phyloP scores from a whole-genome alignment of 2,113 vertebrate genomes.

The Bubo scandiacus region DNA sequence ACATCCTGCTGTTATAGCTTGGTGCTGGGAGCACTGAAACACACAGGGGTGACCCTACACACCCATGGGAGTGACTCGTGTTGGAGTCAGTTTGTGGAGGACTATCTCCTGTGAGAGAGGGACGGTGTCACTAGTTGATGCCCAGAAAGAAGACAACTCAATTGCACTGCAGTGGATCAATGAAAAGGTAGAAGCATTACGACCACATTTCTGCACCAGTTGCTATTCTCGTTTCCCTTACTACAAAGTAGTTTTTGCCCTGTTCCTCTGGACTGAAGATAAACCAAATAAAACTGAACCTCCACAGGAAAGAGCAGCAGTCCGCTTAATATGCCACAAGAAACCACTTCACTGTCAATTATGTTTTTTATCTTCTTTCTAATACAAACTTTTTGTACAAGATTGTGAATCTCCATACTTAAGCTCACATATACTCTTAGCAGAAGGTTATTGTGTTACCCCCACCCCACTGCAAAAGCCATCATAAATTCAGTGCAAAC shows the following conservation, averaged over 20 bases:
- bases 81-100: too few relatives aligned
- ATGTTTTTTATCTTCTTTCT: neutral
- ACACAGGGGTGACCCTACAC: too few relatives aligned
- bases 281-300: neutral
- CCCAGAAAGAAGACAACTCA: neutral
- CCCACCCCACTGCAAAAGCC: neutral
- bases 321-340: neutral
- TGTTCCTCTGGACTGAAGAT: neutral
- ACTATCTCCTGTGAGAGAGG: too few relatives aligned
- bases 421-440: neutral
- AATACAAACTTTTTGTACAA: neutral
- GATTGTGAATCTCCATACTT: neutral
- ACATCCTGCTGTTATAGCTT: too few relatives aligned
- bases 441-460: neutral
- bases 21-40: too few relatives aligned
- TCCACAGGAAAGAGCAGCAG: too few relatives aligned
- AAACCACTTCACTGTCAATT: neutral
- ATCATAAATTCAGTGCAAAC: neutral
- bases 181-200: neutral
- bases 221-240: neutral
- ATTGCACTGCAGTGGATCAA: neutral
- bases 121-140: too few relatives aligned
- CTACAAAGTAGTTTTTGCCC: neutral
- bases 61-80: too few relatives aligned
- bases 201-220: fast-evolving